Conservation (phyloP, 1,140 invertebrate genomes). For the Lerema accius region DNA sequence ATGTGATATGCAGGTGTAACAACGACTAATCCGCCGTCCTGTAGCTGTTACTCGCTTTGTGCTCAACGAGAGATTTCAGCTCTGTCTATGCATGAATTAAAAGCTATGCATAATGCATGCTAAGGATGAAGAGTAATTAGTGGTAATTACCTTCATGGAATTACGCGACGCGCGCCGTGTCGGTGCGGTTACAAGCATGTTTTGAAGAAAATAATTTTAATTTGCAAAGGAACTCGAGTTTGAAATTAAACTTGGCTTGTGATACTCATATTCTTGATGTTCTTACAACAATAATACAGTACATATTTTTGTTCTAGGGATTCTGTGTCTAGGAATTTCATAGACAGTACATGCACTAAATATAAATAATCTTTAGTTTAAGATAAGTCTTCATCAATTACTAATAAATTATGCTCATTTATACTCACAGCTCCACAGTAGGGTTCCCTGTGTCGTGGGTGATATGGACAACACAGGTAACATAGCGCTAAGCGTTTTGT, state of each 20-base stretch:
- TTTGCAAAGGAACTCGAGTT: neutral
- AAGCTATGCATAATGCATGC: conserved; percentile 53
- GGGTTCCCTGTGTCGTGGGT: too few relatives aligned
- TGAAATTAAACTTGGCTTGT: neutral
- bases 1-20: conserved; percentile 64
- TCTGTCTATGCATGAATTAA: conserved; percentile 62
- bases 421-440: too few relatives aligned
- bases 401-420: too few relatives aligned
- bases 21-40: conserved; percentile 50
- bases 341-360: too few relatives aligned
- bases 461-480: too few relatives aligned
- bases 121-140: conserved; percentile 40
- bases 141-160: conserved; percentile 6
- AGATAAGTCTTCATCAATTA: too few relatives aligned
- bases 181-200: neutral
- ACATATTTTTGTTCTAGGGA: too few relatives aligned
- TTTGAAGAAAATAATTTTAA: neutral
- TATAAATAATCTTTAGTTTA: too few relatives aligned
- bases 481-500: too few relatives aligned
- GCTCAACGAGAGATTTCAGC: conserved; percentile 50
- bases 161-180: conserved; percentile 8
- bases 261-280: too few relatives aligned
- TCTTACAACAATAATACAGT: too few relatives aligned
- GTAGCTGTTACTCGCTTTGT: conserved; percentile 54
- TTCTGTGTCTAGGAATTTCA: too few relatives aligned